Conservation (phyloP, 2,797 vertebrate genomes). For the Calcarius lapponicus region DNA sequence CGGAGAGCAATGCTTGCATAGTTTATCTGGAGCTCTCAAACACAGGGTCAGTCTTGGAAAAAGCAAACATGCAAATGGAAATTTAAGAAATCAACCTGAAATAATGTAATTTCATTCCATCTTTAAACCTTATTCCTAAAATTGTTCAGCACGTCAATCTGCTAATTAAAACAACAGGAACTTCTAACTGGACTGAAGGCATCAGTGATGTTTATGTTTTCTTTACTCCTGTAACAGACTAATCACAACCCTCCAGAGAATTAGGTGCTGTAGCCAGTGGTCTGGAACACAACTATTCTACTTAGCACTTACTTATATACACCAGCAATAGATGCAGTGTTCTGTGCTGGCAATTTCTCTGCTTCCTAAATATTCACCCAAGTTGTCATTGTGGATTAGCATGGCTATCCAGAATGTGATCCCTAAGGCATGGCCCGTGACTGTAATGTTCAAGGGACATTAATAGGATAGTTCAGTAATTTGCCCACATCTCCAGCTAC, state of each 20-base stretch:
- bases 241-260: not conserved
- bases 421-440: not conserved
- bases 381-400: not conserved
- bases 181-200: not conserved
- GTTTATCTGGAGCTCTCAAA: not conserved
- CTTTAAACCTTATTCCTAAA: not conserved
- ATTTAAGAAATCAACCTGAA: not conserved
- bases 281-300: not conserved
- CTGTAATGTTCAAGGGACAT: not conserved
- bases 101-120: not conserved
- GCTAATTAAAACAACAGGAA: not conserved
- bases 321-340: not conserved
- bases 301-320: not conserved
- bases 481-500: not conserved
- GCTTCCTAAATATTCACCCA: not conserved
- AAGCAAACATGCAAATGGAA: not conserved
- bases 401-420: not conserved
- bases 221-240: not conserved
- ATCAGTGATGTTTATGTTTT: not conserved
- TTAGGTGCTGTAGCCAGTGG: not conserved
- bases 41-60: not conserved
- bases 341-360: not conserved
- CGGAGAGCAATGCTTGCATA: not conserved
- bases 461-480: not conserved
- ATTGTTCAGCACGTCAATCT: not conserved